phyloP scores from a whole-genome alignment of 2,113 vertebrate species.

The Brachyistius frenatus region DNA sequence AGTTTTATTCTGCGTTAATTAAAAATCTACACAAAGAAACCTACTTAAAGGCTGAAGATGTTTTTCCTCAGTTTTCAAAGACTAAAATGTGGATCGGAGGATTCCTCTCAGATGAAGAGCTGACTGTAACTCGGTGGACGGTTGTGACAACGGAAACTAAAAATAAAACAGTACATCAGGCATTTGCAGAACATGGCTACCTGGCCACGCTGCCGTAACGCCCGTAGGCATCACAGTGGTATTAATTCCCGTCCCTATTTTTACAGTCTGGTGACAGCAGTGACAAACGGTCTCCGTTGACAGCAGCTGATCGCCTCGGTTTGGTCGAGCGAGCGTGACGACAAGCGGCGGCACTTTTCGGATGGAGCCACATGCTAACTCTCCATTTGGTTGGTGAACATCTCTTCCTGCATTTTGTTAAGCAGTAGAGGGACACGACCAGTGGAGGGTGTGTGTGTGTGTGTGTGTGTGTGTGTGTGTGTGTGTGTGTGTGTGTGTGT shows the following conservation, averaged over 20 bases:
- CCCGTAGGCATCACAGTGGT: slow-evolving; percentile 24
- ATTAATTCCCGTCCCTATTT: slow-evolving; percentile 60
- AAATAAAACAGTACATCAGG: slow-evolving; percentile 33
- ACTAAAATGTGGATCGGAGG: background rate
- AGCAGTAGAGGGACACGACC: slow-evolving; percentile 16
- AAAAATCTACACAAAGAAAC: no score
- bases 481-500: slow-evolving; percentile 12
- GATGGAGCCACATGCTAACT: slow-evolving; percentile 9
- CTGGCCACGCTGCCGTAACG: slow-evolving; percentile 6
- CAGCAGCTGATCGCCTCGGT: slow-evolving; percentile 15
- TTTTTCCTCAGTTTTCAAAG: no score
- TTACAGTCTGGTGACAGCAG: slow-evolving; percentile 56
- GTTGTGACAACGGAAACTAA: slow-evolving; percentile 34
- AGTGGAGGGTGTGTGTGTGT: slow-evolving; percentile 25
- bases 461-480: slow-evolving; percentile 8
- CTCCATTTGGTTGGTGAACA: background rate
- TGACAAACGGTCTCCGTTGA: slow-evolving; percentile 28
- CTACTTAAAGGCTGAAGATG: no score
- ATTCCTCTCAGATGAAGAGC: background rate
- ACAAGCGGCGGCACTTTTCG: background rate
- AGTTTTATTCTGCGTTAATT: no score
- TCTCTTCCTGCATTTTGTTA: slow-evolving; percentile 19
- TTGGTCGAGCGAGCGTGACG: background rate
- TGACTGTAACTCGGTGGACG: background rate
- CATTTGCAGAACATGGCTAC: slow-evolving; percentile 34